Percentiles rank a stretch among this genome's conserved stretches.
Evolutionary conservation across 2,797 vertebrate genomes (phyloP).

Genomic region (Malurus leucopterus): DNA sequence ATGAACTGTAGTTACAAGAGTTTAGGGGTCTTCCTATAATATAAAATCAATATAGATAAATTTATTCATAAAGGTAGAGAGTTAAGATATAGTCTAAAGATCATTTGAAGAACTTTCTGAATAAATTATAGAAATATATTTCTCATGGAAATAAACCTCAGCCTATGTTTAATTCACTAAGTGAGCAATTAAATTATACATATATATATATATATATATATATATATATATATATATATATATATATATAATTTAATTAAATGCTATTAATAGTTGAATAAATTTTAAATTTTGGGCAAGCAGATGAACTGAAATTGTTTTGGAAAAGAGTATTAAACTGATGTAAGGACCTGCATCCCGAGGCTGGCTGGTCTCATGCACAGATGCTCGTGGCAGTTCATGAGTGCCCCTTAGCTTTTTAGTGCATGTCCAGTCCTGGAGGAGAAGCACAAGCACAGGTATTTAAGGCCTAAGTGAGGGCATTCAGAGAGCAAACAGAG

Average conservation of each 20-base stretch:
- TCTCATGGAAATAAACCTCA: neutral
- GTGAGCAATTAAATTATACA: neutral
- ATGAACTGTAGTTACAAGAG: neutral
- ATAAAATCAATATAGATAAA: neutral
- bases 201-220: neutral
- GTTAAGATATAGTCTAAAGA: neutral
- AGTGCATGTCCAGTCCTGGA: neutral
- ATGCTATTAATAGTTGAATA: neutral
- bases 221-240: neutral
- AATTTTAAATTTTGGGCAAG: neutral
- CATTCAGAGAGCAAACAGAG: neutral
- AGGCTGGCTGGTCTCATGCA: neutral
- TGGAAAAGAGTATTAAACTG: neutral
- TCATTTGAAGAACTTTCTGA: neutral
- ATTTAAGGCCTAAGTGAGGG: neutral
- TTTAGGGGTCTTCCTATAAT: neutral
- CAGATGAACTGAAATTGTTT: neutral
- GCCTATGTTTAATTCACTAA: conserved; percentile 1
- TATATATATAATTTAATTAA: neutral
- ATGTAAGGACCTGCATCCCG: neutral
- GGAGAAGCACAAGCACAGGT: neutral
- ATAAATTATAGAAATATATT: neutral
- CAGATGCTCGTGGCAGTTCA: neutral
- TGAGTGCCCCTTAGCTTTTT: neutral
- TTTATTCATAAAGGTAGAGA: neutral